phyloP scores from a whole-genome alignment of 2,797 vertebrate genomes.

The Falco peregrinus region DNA sequence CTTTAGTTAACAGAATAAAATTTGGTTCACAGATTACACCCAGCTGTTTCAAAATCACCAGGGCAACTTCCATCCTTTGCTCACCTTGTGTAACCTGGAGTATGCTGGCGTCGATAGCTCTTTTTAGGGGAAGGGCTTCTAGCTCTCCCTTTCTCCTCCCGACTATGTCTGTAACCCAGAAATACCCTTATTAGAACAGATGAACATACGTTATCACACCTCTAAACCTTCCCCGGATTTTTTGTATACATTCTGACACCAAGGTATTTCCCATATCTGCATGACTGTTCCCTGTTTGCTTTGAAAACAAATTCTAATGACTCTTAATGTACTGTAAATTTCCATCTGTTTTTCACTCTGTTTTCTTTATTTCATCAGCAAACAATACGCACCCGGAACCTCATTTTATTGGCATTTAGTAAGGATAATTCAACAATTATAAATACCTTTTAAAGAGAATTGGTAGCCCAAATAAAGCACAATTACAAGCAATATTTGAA shows the following conservation, averaged over 20 bases:
- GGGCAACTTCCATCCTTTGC: not conserved
- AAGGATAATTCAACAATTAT: not conserved
- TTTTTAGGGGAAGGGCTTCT: slow-evolving; percentile 76
- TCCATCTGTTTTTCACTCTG: not conserved
- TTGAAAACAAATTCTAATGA: not conserved
- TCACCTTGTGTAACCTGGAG: slow-evolving; percentile 82
- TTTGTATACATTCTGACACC: not conserved
- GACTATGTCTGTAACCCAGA: slow-evolving; percentile 58
- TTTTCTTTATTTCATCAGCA: not conserved
- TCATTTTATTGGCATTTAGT: not conserved
- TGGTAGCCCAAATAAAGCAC: not conserved
- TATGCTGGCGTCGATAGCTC: slow-evolving; percentile 73
- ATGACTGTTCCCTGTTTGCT: not conserved
- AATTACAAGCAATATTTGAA: too few species aligned
- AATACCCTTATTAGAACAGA: not conserved
- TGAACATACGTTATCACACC: not conserved
- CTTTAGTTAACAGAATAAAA: not conserved
- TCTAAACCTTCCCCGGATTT: accelerated
- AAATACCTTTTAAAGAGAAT: not conserved
- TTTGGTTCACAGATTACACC: not conserved
- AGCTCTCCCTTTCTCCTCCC: slow-evolving; percentile 60
- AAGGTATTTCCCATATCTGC: accelerated
- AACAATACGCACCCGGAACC: not conserved
- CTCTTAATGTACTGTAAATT: not conserved
- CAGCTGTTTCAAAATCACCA: not conserved